Base-by-base conservation (phyloP, 2,113 vertebrate species). In the Nycticebus coucang region DNA sequence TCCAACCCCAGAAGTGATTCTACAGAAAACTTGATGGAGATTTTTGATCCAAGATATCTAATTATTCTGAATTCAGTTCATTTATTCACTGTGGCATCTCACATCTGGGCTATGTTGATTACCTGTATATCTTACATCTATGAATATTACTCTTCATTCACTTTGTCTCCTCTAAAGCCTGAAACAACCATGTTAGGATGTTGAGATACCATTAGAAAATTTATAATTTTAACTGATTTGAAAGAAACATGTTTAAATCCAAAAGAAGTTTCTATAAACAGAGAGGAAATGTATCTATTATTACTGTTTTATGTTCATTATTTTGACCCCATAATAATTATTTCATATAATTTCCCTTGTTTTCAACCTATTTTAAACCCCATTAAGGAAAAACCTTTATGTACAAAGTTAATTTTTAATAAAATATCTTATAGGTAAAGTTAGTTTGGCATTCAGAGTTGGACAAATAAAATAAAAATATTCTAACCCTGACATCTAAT, bases 321-420 rank as follows among this genome's bases (percentile, higher is more conserved):
- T 74, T 89, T 87, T 82, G 35, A 8, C 10, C 1, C 60, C 26
- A 81, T 15, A 57, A 35, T 78, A 59, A 88, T 94, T 92, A 86
- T 71, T 93, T 93, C 64, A 69, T 82, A 95, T 30, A 66, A 4
- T 64, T 3, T 60, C 74, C 30, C 78, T 87, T 93, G 37, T 89
- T 95, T 92, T 45, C 9, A 50, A 62, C 17, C 17, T 22, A 95
- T 55, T 79, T 87, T 60, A 66, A 83, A 11, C 10, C 50, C 2
- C 21, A 94, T 35, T 75, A 78, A 86, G 84, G 33, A 55, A 82
- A 89, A 87, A 87, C 18, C 0, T 17, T 30, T 71, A 41, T 79
- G 7, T 74, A 60, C 83, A 96, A 92, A 86, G 13, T 88, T 71
- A 81, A 13, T 35, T 86, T 96, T 72, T 88, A 78, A 74, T 83